These are phyloP conservation scores for Hippopotamyrus pictus DNA, from an alignment of 2,797 vertebrate genomes.

Conservation along the genomic window DNA sequence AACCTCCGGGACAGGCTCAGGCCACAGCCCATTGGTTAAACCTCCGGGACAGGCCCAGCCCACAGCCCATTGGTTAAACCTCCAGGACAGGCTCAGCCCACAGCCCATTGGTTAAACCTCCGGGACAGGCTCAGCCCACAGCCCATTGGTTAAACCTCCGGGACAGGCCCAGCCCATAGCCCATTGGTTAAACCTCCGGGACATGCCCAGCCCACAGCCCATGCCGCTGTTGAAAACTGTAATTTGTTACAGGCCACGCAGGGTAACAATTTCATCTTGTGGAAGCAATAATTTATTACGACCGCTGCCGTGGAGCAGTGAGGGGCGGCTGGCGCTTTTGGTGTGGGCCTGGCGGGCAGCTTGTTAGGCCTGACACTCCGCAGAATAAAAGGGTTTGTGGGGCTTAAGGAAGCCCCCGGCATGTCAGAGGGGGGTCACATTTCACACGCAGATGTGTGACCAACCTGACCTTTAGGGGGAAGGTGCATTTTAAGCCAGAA, in stretches of 20 bases:
- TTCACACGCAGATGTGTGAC: conserved; percentile 96
- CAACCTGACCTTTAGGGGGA: conserved; percentile 72
- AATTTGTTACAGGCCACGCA: conserved; percentile 27
- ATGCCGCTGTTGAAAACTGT: conserved; percentile 41
- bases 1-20: conserved; percentile 32
- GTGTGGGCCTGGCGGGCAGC: conserved; percentile 61
- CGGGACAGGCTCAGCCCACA: conserved; percentile 17
- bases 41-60: conserved; percentile 16
- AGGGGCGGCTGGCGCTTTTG: conserved; percentile 44
- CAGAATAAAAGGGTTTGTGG: conserved; percentile 79
- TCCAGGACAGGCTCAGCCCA: conserved; percentile 13
- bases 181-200: neutral
- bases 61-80: conserved; percentile 28
- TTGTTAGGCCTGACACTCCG: conserved; percentile 85
- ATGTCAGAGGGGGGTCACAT: conserved; percentile 94
- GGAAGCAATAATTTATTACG: conserved; percentile 19
- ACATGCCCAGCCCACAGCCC: conserved; percentile 23
- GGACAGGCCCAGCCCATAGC: conserved; percentile 24
- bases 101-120: conserved; percentile 25
- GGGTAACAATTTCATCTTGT: conserved; percentile 31
- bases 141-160: conserved; percentile 51
- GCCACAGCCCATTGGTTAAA: conserved; percentile 15
- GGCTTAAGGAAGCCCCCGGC: conserved; percentile 77
- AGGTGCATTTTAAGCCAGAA: conserved; percentile 68
- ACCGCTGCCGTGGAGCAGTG: neutral